phyloP scores from a whole-genome alignment of 1,140 invertebrate genomes.

The Magallana gigas region DNA sequence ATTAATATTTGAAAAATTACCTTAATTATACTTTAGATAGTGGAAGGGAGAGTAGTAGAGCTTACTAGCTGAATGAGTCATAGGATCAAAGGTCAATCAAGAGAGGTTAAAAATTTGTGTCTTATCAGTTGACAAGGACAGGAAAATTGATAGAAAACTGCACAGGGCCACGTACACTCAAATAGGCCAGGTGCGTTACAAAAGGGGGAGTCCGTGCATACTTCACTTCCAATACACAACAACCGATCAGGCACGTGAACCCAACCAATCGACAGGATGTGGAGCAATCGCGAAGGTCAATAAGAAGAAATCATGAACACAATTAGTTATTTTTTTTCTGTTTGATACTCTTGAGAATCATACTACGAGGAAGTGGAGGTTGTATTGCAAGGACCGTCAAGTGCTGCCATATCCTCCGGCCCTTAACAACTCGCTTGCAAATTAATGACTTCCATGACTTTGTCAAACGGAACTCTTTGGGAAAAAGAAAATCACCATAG shows the following conservation, averaged over 20 bases:
- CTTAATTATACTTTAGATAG: no score
- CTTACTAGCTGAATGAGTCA: not conserved
- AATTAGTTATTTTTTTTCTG: constrained; percentile 14
- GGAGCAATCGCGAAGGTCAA: not conserved
- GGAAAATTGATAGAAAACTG: constrained; percentile 31
- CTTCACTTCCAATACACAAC: not conserved
- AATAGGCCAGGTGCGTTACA: not conserved
- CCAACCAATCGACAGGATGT: not conserved
- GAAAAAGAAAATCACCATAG: not conserved
- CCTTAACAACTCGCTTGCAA: not conserved
- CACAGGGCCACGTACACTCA: constrained; percentile 23
- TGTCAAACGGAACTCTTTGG: not conserved
- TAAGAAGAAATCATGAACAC: not conserved
- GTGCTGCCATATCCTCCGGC: not conserved
- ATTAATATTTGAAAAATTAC: no score
- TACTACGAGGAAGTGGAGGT: not conserved
- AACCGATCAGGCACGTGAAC: not conserved
- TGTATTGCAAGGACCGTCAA: not conserved
- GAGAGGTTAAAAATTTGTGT: constrained; percentile 24
- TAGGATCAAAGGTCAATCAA: not conserved
- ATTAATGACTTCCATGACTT: not conserved
- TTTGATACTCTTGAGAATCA: not conserved
- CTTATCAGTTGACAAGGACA: constrained; percentile 37
- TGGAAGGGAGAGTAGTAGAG: no score
- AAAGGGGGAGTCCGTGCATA: no score